These are phyloP conservation scores for Alcedo quadribrachys DNA, from an alignment of 2,797 vertebrate species.

Conservation along the genomic window DNA sequence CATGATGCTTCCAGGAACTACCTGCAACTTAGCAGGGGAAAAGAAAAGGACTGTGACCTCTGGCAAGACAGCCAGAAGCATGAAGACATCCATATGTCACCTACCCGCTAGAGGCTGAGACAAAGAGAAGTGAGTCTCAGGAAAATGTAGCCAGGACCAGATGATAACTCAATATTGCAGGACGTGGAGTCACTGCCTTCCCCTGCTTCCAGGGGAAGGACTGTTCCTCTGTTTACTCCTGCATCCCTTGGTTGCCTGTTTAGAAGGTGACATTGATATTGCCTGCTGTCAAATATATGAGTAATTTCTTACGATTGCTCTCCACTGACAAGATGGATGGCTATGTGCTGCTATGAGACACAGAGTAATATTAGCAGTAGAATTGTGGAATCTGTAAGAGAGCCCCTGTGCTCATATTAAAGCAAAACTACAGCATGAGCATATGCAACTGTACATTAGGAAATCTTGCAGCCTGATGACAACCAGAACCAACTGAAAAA, in stretches of 20 bases:
- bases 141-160: not conserved
- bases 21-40: not conserved
- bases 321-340: not conserved
- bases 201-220: conserved; percentile 8
- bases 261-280: conserved; percentile 10
- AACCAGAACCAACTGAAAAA: not conserved
- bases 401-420: not conserved
- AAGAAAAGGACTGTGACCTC: conserved; percentile 6
- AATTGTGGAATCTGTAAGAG: not conserved
- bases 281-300: not conserved
- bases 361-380: not conserved
- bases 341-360: not conserved
- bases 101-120: not conserved
- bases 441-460: not conserved
- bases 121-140: not conserved
- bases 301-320: not conserved
- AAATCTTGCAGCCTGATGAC: not conserved
- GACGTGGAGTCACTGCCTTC: not conserved
- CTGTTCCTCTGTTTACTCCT: not conserved
- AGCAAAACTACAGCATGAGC: not conserved
- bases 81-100: not conserved
- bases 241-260: not conserved
- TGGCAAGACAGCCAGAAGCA: not conserved
- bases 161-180: not conserved
- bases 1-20: not conserved